These are phyloP conservation scores for Bicyclus anynana DNA, from an alignment of 1,140 invertebrate species.

Conservation along the genomic window DNA sequence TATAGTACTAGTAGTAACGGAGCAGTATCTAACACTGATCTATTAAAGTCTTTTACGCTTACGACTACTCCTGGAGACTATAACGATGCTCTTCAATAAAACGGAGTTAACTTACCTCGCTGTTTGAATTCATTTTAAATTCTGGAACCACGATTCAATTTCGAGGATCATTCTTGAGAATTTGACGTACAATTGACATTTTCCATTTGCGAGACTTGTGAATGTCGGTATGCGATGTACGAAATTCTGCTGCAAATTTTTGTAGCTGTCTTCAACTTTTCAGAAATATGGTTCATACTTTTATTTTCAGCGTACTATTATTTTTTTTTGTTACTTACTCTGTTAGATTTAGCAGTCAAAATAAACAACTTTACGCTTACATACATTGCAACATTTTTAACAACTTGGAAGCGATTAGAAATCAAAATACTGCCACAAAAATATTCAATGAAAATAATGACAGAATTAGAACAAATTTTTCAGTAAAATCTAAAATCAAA, in stretches of 20 bases:
- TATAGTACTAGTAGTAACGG: too few species aligned
- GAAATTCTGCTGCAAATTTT: slow-evolving; percentile 16
- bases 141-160: slow-evolving; percentile 55
- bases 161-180: slow-evolving; percentile 53
- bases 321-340: too few species aligned
- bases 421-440: too few species aligned
- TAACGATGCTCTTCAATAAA: slow-evolving; percentile 49
- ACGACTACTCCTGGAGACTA: slow-evolving; percentile 31
- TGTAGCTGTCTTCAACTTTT: slow-evolving; percentile 11
- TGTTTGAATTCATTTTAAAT: slow-evolving; percentile 49
- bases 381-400: too few species aligned
- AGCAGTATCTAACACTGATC: slow-evolving; percentile 28
- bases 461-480: too few species aligned
- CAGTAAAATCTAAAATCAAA: too few species aligned
- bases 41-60: slow-evolving; percentile 50
- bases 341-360: too few species aligned
- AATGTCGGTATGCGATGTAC: slow-evolving; percentile 13
- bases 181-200: slow-evolving; percentile 50
- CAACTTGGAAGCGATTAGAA: too few species aligned
- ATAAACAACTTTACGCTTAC: background rate
- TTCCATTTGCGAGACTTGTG: slow-evolving; percentile 35
- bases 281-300: background rate
- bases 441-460: too few species aligned
- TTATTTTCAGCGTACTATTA: too few species aligned
- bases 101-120: slow-evolving; percentile 58